Evolutionary conservation across 2,888 invertebrate genomes (phyloP).

Genomic region (Chironomus riparius): DNA sequence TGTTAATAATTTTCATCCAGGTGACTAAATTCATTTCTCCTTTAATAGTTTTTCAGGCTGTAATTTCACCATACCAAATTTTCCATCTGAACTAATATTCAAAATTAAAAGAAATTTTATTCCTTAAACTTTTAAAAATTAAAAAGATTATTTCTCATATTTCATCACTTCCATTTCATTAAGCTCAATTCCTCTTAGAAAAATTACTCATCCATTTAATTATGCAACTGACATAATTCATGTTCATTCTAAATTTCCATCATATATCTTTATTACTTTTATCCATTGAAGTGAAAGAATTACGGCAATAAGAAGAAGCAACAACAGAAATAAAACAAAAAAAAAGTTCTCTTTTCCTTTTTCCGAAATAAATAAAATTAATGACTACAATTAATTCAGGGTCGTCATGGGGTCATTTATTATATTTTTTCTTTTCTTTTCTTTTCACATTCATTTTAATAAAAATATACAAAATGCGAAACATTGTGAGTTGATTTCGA

Average conservation of each 20-base stretch:
- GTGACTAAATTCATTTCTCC: no score
- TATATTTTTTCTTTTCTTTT: not conserved
- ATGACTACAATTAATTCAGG: slow-evolving; percentile 21
- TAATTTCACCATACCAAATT: no score
- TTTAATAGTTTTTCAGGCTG: no score
- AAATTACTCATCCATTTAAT: not conserved
- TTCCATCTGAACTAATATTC: no score
- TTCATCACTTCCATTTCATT: no score
- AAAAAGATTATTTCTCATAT: no score
- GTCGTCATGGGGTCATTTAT: slow-evolving; percentile 24
- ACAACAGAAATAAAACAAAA: not conserved
- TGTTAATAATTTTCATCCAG: no score
- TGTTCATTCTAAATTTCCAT: no score
- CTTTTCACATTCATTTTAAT: not conserved
- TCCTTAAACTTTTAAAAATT: no score
- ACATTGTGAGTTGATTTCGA: not conserved
- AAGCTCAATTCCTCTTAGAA: no score
- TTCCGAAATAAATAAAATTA: slow-evolving; percentile 6
- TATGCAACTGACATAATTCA: no score
- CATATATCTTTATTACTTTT: not conserved
- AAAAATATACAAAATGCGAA: not conserved
- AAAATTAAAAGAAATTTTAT: no score
- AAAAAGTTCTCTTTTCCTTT: not conserved
- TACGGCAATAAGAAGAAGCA: not conserved
- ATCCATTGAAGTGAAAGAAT: not conserved